Conservation (phyloP, 2,113 vertebrate species). For the Cavia aperea region DNA sequence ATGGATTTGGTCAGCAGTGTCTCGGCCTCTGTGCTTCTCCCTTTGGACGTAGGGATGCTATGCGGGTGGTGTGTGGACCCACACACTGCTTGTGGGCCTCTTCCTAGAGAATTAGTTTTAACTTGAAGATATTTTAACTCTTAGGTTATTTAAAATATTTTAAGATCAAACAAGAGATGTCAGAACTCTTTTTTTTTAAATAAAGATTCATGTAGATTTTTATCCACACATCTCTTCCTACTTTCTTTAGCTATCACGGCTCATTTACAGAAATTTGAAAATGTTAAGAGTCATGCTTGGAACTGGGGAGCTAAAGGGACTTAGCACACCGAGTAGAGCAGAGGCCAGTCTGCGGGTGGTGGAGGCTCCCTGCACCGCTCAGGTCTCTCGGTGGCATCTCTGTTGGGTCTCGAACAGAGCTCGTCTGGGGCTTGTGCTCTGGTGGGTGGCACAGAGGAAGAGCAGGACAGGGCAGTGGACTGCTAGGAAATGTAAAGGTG, state of each 20-base stretch:
- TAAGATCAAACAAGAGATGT: neutral
- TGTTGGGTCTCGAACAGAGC: neutral
- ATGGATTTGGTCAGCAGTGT: neutral
- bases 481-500: too few species aligned
- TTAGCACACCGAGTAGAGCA: neutral
- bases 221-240: neutral
- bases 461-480: neutral
- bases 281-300: neutral
- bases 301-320: neutral
- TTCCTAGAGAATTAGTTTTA: neutral
- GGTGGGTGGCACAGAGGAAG: neutral
- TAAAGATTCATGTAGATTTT: neutral
- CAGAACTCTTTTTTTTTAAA: neutral
- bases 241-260: neutral
- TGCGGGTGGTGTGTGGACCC: neutral
- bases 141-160: neutral
- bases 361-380: neutral
- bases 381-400: neutral
- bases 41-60: neutral
- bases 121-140: neutral
- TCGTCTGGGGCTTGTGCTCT: neutral
- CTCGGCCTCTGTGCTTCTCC: neutral
- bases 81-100: accelerated
- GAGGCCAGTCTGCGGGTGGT: neutral
- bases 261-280: neutral